Conservation (phyloP, 2,797 vertebrate species). For the Tragopan temminckii region DNA sequence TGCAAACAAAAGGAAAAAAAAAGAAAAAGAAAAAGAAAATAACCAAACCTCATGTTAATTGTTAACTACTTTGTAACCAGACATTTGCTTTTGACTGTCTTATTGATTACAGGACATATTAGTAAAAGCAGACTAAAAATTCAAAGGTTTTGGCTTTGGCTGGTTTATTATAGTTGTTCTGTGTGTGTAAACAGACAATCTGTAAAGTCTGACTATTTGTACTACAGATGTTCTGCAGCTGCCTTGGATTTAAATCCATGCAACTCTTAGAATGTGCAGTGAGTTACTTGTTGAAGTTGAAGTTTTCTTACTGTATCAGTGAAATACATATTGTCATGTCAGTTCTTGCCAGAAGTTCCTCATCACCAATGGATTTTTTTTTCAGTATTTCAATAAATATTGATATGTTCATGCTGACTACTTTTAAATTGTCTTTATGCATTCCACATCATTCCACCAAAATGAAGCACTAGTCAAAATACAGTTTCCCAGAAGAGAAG, state of each 20-base stretch:
- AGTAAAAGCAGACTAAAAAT: conserved; percentile 68
- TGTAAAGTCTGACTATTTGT: conserved; percentile 76
- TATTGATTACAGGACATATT: conserved; percentile 40
- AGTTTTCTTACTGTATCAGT: conserved; percentile 82
- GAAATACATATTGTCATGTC: conserved; percentile 84
- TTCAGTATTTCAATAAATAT: conserved; percentile 94
- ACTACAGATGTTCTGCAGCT: conserved; percentile 80
- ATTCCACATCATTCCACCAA: conserved; percentile 76
- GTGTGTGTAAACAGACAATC: conserved; percentile 77
- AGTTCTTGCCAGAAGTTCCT: conserved; percentile 85
- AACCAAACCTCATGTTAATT: conserved; percentile 26
- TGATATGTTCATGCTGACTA: conserved; percentile 82
- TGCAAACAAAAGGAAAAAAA: not conserved
- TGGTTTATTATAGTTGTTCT: conserved; percentile 70
- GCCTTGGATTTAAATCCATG: conserved; percentile 81
- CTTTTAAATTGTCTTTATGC: conserved; percentile 78
- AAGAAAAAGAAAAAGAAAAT: not conserved
- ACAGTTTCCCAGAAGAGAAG: not conserved
- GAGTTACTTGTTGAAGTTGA: conserved; percentile 78
- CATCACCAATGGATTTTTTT: conserved; percentile 83
- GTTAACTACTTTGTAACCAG: conserved; percentile 63
- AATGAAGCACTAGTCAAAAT: conserved; percentile 52
- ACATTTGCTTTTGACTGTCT: conserved; percentile 67
- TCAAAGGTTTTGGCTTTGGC: conserved; percentile 71
- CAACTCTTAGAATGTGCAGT: conserved; percentile 80